Percentiles rank a stretch among this genome's conserved stretches.
phyloP scores from a whole-genome alignment of 2,888 invertebrate species.

The Tuberolachnus salignus region DNA sequence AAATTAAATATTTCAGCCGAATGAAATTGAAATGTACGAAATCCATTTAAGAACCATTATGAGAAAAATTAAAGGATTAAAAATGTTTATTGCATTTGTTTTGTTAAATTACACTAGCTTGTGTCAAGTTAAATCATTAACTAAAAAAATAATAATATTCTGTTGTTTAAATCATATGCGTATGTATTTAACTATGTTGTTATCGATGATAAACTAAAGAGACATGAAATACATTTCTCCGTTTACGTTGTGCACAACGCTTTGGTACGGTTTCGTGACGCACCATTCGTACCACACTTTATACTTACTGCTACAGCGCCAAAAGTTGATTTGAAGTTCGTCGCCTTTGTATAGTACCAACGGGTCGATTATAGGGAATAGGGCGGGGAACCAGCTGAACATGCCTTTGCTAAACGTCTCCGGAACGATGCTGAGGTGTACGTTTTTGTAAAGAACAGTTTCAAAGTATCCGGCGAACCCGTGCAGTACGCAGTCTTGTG shows the following conservation, averaged over 20 bases:
- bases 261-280: slow-evolving; percentile 69
- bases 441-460: slow-evolving; percentile 82
- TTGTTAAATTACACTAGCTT: too few species aligned
- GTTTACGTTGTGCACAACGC: slow-evolving; percentile 73
- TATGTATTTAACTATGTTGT: too few species aligned
- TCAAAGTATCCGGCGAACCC: slow-evolving; percentile 98
- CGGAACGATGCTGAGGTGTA: slow-evolving; percentile 88
- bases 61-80: too few species aligned
- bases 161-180: too few species aligned
- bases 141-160: too few species aligned
- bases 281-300: slow-evolving; percentile 98
- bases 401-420: slow-evolving; percentile 86
- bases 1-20: too few species aligned
- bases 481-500: slow-evolving; percentile 81
- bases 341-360: slow-evolving; percentile 72
- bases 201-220: slow-evolving; percentile 1
- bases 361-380: slow-evolving; percentile 74
- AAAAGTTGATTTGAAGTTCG: slow-evolving; percentile 79
- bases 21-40: too few species aligned
- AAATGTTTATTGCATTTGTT: too few species aligned
- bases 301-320: slow-evolving; percentile 78
- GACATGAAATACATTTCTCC: slow-evolving; percentile 74
- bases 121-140: too few species aligned
- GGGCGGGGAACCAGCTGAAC: slow-evolving; percentile 98
- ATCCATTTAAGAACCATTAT: too few species aligned